Base-by-base conservation (phyloP, 2,888 invertebrate genomes). In the Bimastos eiseni region DNA sequence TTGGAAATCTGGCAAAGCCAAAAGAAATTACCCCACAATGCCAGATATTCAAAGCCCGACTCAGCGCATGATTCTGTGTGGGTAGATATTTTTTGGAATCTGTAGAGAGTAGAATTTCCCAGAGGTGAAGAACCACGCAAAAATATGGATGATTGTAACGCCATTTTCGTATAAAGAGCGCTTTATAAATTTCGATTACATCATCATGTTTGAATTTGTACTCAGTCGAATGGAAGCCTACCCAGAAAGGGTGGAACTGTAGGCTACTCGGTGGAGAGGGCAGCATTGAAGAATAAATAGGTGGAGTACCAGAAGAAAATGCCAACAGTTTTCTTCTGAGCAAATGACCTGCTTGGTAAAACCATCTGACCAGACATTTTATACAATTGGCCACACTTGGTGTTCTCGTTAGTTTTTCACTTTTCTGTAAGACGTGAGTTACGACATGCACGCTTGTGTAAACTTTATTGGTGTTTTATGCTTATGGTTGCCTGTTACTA, bases 391-490 rank as follows among this genome's bases (percentile, higher is more conserved):
- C 70, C 70, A 70, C 70, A 70, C n/a, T n/a, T 70, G 70, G 70
- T 70, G n/a, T 70, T 70, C 70, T 70, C 70, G 70, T 30, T 70
- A 70, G 70, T 70, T 70, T 70, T 70, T 70, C 70, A 70, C 70
- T 70, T 70, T 70, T n/a, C 70, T n/a, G 70, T 70, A n/a, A 30
- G n/a, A 70, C 13, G 70, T 70, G 70, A 70, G 70, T 70, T 70
- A 70, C 70, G n/a, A 70, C 70, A 70, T n/a, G n/a, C 70, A 70
- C 70, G 30, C 70, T 70, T 70, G 70, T 70, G 70, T 70, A 70
- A 70, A 70, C 70, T 70, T 70, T n/a, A 70, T 70, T n/a, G 70
- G 70, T 70, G 70, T 70, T 70, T 70, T n/a, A 70, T 70, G 70
- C 70, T 70, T 70, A 70, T 13, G 70, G 70, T 70, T 70, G 70